phyloP scores from a whole-genome alignment of 2,797 vertebrate species.

The Acipenser ruthenus region DNA sequence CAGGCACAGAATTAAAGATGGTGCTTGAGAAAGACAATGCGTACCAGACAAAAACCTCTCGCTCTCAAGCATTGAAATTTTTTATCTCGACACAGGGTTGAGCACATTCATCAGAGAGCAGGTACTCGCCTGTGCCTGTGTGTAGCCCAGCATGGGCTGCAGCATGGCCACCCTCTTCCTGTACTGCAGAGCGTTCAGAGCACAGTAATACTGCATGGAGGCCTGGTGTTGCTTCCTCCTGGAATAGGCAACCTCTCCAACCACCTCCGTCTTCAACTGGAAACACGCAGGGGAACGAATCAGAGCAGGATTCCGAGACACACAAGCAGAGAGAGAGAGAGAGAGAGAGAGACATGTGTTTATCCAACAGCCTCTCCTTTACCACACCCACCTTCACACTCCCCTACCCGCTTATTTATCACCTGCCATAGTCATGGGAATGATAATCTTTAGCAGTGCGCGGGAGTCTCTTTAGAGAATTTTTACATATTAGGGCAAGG shows the following conservation, averaged over 20 bases:
- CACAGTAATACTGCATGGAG: conserved; percentile 91
- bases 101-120: no score
- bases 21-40: no score
- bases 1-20: no score
- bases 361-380: background rate
- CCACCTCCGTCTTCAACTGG: conserved; percentile 80
- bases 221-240: conserved; percentile 91
- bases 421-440: no score
- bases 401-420: no score
- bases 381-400: conserved; percentile 11
- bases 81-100: no score
- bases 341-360: background rate
- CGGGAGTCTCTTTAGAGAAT: no score
- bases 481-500: no score
- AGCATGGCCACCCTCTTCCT: conserved; percentile 89
- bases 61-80: no score
- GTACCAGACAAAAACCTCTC: no score
- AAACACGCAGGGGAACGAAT: conserved; percentile 10
- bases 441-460: no score
- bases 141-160: conserved; percentile 89
- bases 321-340: conserved; percentile 8
- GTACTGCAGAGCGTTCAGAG: conserved; percentile 91
- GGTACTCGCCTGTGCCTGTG: conserved; percentile 69
- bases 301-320: conserved; percentile 5
- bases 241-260: conserved; percentile 83